Evolutionary conservation across 2,888 invertebrate genomes (phyloP).

Genomic region (Hemaris fuciformis): DNA sequence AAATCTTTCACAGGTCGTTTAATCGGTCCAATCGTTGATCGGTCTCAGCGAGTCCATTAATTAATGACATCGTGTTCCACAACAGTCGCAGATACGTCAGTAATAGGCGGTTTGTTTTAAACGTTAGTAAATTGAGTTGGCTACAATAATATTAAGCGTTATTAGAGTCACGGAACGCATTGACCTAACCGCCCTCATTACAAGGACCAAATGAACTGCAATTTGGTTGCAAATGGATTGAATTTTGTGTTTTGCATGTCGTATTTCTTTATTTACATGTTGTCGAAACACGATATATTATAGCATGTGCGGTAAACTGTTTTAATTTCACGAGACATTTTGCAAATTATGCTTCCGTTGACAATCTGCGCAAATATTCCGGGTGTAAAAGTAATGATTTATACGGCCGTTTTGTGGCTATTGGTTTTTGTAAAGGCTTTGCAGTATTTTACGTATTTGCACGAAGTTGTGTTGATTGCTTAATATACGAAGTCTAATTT

Average conservation of each 20-base stretch:
- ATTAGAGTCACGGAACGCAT: constrained; percentile 65
- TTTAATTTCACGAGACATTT: not conserved
- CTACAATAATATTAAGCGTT: constrained; percentile 50
- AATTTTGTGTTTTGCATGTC: constrained; percentile 49
- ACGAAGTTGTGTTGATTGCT: too few species aligned
- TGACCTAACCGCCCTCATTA: constrained; percentile 56
- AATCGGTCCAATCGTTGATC: too few species aligned
- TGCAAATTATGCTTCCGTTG: not conserved
- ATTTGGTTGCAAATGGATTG: constrained; percentile 65
- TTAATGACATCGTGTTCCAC: too few species aligned
- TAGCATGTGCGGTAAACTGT: not conserved
- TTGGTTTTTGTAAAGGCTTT: not conserved
- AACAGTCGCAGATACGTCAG: not conserved
- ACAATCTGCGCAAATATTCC: not conserved
- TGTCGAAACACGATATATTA: not conserved
- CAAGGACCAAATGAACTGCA: constrained; percentile 62
- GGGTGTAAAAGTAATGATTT: not conserved
- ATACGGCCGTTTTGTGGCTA: too few species aligned
- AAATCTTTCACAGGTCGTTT: too few species aligned
- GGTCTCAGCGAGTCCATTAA: too few species aligned
- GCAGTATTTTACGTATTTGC: too few species aligned
- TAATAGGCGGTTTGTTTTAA: constrained; percentile 28
- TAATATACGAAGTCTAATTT: too few species aligned
- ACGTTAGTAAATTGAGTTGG: constrained; percentile 45
- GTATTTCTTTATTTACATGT: constrained; percentile 43